A percentile compares a stretch with the other conserved stretches of the same genome.
Conservation (phyloP, 2,888 invertebrate species). For the Drosophila antonietae region DNA sequence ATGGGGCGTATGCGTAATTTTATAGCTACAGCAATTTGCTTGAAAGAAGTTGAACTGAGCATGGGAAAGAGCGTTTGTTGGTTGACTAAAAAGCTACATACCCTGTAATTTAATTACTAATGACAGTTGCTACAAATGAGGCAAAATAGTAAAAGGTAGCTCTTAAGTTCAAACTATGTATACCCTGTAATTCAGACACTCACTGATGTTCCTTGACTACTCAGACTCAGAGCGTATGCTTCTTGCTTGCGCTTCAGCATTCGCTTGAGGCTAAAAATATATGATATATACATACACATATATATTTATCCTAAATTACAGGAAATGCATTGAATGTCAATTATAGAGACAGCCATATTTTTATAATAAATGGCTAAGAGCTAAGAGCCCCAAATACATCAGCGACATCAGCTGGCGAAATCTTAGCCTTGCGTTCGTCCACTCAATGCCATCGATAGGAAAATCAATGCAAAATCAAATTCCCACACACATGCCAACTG, state of each 20-base stretch:
- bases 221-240: background rate
- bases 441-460: constrained; percentile 31
- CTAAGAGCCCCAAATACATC: background rate
- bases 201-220: too few species aligned
- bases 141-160: too few species aligned
- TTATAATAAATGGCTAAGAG: constrained; percentile 1
- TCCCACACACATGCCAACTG: constrained; percentile 19
- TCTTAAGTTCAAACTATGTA: background rate
- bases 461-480: constrained; percentile 64
- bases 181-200: background rate
- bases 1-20: background rate
- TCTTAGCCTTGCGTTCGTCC: constrained; percentile 41
- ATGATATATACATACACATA: too few species aligned
- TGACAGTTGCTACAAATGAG: too few species aligned
- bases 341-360: background rate
- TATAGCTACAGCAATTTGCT: too few species aligned
- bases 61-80: too few species aligned
- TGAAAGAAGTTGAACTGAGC: too few species aligned
- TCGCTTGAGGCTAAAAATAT: too few species aligned
- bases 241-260: too few species aligned
- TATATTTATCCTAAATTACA: too few species aligned
- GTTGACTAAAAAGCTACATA: too few species aligned
- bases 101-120: too few species aligned
- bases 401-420: background rate
- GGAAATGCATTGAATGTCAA: background rate